A percentile compares a stretch with the other conserved stretches of the same genome.
Conservation (phyloP, 2,888 invertebrate species). For the Sphaerophoria rueppellii region DNA sequence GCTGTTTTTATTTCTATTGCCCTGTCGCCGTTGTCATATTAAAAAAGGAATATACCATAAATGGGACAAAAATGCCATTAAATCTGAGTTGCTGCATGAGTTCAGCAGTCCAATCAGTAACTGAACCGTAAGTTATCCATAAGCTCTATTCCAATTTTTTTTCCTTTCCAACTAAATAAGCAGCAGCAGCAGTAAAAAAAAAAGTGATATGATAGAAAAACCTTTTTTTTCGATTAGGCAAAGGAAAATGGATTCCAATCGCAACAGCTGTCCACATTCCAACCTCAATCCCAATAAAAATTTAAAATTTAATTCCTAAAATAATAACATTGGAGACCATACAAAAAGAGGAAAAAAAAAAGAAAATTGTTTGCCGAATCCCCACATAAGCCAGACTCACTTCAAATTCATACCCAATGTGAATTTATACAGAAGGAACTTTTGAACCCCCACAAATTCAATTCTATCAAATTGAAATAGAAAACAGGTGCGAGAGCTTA, state of each 20-base stretch:
- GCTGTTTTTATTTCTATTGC: conserved; percentile 40
- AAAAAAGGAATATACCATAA: not conserved
- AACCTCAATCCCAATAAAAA: conserved; percentile 40
- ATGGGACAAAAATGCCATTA: conserved; percentile 26
- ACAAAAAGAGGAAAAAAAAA: not conserved
- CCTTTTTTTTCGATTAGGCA: conserved; percentile 38
- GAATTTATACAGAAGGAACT: not conserved
- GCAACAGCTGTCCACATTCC: conserved; percentile 44
- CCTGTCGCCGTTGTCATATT: conserved; percentile 28
- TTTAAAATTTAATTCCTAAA: conserved; percentile 57
- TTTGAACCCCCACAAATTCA: conserved; percentile 18
- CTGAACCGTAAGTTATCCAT: conserved; percentile 37
- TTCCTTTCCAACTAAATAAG: conserved; percentile 2
- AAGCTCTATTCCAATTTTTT: conserved; percentile 6
- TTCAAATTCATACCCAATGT: conserved; percentile 20
- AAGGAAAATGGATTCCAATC: conserved; percentile 30
- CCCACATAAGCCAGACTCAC: conserved; percentile 43
- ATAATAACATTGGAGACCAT: conserved; percentile 30
- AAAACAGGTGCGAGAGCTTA: conserved; percentile 63
- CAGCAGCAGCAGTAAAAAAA: not conserved
- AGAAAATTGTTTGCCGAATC: not conserved
- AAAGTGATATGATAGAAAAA: conserved; percentile 2
- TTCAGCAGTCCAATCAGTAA: conserved; percentile 37
- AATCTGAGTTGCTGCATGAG: conserved; percentile 37
- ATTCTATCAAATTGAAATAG: conserved; percentile 58